Evolutionary conservation across 2,113 vertebrate species (phyloP).

Genomic region (Hepsetus odoe): DNA sequence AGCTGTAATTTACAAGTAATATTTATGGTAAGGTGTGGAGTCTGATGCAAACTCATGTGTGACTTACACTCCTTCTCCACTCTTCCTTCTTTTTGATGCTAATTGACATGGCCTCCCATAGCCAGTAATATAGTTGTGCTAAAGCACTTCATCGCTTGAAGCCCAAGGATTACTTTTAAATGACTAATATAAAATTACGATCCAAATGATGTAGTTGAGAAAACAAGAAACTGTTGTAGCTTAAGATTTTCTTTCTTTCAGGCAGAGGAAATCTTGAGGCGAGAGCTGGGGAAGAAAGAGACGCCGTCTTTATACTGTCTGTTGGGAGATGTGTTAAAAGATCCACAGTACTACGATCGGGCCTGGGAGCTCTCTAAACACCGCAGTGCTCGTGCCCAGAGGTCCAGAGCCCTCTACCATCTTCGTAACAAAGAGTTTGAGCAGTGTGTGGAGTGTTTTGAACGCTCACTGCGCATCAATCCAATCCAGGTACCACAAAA

Average conservation of each 20-base stretch:
- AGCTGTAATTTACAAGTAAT: neutral
- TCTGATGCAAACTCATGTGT: neutral
- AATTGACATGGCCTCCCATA: too few species aligned
- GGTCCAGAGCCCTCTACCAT: constrained; percentile 92
- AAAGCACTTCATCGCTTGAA: too few species aligned
- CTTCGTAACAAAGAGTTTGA: constrained; percentile 83
- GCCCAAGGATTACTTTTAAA: too few species aligned
- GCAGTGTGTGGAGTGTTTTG: constrained; percentile 89
- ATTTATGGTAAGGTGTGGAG: too few species aligned
- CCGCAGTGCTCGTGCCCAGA: constrained; percentile 90
- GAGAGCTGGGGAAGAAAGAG: constrained; percentile 89
- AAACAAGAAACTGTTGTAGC: too few species aligned
- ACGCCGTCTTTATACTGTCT: constrained; percentile 87
- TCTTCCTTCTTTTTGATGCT: too few species aligned
- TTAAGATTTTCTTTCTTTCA: constrained; percentile 61
- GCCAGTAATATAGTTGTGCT: too few species aligned
- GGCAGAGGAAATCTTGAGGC: constrained; percentile 91
- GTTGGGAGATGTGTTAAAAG: constrained; percentile 90
- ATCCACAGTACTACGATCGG: constrained; percentile 86
- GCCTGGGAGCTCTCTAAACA: constrained; percentile 91
- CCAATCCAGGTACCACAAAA: constrained; percentile 83
- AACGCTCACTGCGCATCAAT: constrained; percentile 87
- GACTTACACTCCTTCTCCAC: too few species aligned
- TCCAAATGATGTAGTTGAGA: too few species aligned
- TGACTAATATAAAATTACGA: too few species aligned